These are phyloP conservation scores for Pachycephus smyrnensis DNA, from an alignment of 2,888 invertebrate genomes.

Conservation along the genomic window DNA sequence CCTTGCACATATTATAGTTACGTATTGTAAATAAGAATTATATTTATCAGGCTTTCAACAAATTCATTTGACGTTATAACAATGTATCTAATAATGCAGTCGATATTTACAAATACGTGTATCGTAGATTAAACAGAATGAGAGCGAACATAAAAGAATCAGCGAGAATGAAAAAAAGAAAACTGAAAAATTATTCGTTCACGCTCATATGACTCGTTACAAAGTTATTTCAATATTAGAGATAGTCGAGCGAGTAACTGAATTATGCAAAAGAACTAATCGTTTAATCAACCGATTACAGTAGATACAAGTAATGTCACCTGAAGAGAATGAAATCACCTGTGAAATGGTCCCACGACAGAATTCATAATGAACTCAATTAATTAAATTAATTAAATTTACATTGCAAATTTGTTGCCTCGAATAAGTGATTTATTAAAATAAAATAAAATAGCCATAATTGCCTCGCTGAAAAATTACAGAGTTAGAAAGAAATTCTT, in stretches of 20 bases:
- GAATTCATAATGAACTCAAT: background rate
- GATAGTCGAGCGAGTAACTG: background rate
- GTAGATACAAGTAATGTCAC: background rate
- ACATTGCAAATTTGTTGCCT: background rate
- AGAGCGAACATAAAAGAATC: background rate
- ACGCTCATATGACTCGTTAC: background rate
- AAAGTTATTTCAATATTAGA: background rate
- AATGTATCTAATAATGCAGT: slow-evolving; percentile 30
- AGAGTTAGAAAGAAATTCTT: background rate
- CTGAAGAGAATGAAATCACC: background rate
- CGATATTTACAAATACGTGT: slow-evolving; percentile 44
- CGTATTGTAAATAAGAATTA: slow-evolving; percentile 39
- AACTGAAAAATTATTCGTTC: background rate
- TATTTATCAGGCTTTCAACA: slow-evolving; percentile 37
- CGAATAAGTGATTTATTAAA: background rate
- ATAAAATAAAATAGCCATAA: background rate
- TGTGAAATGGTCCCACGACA: background rate
- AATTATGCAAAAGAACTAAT: background rate
- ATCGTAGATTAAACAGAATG: background rate
- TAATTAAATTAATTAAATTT: background rate
- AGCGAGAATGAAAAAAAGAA: background rate
- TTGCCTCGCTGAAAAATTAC: background rate
- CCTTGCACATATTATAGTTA: slow-evolving; percentile 45
- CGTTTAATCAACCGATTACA: background rate
- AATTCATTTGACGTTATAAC: slow-evolving; percentile 35